Conservation (phyloP, 2,797 vertebrate genomes). For the Rhynchotus rufescens region DNA sequence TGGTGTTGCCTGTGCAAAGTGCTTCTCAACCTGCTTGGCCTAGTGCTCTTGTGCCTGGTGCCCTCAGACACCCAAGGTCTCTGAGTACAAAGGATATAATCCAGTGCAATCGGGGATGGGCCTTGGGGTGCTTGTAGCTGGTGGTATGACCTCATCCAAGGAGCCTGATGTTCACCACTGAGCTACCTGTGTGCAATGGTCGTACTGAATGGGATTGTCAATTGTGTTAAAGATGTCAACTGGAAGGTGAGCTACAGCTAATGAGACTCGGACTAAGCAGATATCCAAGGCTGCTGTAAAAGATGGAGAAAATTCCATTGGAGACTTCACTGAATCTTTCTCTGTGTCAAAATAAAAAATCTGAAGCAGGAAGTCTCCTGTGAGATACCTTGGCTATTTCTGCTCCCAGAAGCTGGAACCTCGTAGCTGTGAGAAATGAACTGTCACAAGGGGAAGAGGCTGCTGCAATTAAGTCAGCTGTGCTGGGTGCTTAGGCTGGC, state of each 20-base stretch:
- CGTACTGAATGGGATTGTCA: neutral
- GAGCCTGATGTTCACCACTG: accelerated
- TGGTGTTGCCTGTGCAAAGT: neutral
- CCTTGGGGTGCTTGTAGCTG: neutral
- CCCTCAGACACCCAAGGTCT: neutral
- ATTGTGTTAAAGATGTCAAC: neutral
- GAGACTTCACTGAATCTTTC: neutral
- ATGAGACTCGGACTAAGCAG: neutral
- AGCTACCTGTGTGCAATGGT: neutral
- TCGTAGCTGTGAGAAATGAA: neutral
- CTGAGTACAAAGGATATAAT: neutral
- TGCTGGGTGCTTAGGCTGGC: neutral
- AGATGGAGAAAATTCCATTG: neutral
- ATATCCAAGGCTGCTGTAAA: neutral
- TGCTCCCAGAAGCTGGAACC: neutral
- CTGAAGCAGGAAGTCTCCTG: neutral
- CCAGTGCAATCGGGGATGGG: neutral
- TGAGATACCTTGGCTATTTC: neutral
- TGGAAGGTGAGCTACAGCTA: neutral
- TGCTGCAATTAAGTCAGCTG: neutral
- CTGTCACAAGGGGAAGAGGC: neutral
- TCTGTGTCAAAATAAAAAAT: neutral
- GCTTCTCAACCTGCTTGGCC: neutral
- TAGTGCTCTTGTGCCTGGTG: neutral
- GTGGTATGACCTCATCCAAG: neutral